Conservation (phyloP, 2,888 invertebrate species). For the Marasmarcha lunaedactyla region DNA sequence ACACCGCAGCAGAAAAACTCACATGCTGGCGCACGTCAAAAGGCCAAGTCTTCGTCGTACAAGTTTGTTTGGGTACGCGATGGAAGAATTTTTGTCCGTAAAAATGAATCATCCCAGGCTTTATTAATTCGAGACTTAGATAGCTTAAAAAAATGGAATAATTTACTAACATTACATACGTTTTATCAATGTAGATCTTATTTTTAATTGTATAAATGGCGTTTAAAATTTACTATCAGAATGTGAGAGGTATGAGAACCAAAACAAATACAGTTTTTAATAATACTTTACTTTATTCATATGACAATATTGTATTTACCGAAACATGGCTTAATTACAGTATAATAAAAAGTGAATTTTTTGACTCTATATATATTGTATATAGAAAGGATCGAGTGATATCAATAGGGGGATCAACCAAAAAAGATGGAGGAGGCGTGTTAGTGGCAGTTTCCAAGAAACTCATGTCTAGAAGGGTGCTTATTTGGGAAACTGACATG, state of each 20-base stretch:
- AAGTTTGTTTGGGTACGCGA: not conserved
- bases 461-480: too few species aligned
- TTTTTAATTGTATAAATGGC: not conserved
- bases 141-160: not conserved
- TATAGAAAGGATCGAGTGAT: not conserved
- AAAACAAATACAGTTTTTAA: conserved; percentile 3
- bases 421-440: not conserved
- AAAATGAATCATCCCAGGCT: conserved; percentile 3
- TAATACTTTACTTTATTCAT: not conserved
- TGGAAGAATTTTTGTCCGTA: conserved; percentile 3
- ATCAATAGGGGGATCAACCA: too few species aligned
- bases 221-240: not conserved
- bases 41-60: not conserved
- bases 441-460: too few species aligned
- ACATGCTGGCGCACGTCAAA: not conserved
- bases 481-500: too few species aligned
- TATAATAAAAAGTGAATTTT: conserved; percentile 1
- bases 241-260: conserved; percentile 4
- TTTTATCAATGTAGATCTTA: not conserved
- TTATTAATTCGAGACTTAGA: not conserved
- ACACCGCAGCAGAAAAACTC: not conserved
- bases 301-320: conserved; percentile 1
- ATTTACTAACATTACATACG: not conserved
- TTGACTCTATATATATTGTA: conserved; percentile 1
- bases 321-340: conserved; percentile 2